These are phyloP conservation scores for Cerceris rybyensis DNA, from an alignment of 2,888 invertebrate species.

Conservation along the genomic window DNA sequence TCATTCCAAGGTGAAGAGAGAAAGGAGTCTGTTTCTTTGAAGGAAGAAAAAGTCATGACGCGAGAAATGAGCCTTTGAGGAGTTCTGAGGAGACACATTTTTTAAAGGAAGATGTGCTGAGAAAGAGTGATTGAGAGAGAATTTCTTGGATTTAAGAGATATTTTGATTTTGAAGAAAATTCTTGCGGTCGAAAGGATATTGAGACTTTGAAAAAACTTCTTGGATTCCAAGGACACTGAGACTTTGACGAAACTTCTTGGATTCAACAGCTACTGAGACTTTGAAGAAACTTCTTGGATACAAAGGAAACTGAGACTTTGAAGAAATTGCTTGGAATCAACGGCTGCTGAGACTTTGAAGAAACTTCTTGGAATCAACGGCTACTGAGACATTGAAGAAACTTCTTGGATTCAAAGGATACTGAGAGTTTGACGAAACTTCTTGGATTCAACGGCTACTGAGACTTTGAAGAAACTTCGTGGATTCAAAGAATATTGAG, in stretches of 20 bases:
- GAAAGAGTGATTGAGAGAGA: not conserved
- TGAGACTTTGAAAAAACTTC: not conserved
- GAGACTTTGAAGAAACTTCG: too few species aligned
- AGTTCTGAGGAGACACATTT: not conserved
- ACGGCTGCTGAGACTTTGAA: not conserved
- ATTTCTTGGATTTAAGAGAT: not conserved
- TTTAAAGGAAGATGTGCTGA: not conserved
- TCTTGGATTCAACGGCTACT: too few species aligned
- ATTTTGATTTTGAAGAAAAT: not conserved
- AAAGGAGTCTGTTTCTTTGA: not conserved
- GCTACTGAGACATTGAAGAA: not conserved
- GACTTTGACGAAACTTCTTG: too few species aligned
- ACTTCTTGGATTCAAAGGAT: too few species aligned
- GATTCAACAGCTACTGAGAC: too few species aligned
- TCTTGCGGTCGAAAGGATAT: not conserved
- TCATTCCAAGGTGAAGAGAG: constrained; percentile 10
- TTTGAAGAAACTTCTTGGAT: too few species aligned
- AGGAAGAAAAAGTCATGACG: not conserved
- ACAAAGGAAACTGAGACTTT: too few species aligned
- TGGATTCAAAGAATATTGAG: too few species aligned
- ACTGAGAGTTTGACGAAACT: too few species aligned
- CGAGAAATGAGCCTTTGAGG: not conserved
- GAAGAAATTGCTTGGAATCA: too few species aligned
- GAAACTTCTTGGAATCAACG: not conserved
- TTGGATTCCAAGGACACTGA: too few species aligned